Conservation (phyloP, 2,113 vertebrate genomes). For the Gasterosteus nipponicus region DNA sequence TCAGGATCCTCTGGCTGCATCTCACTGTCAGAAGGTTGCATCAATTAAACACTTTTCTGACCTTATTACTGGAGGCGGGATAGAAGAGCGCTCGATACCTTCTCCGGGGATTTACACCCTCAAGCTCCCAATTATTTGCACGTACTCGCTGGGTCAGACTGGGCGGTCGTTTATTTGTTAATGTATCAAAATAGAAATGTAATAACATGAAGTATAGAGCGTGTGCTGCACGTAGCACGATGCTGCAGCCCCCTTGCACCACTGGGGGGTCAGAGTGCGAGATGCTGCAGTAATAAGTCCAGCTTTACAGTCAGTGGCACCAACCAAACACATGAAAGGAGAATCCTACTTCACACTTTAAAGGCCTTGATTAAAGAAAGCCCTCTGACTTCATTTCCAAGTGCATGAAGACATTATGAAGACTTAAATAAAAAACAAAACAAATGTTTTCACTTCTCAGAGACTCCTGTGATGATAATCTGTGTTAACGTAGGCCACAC, state of each 20-base stretch:
- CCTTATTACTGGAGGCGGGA: slow-evolving; percentile 30
- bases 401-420: background rate
- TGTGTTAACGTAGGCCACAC: background rate
- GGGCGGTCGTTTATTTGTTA: slow-evolving; percentile 17
- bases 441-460: too few relatives aligned
- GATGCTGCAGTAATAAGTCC: slow-evolving; percentile 4
- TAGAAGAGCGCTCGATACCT: slow-evolving; percentile 15
- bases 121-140: slow-evolving; percentile 46
- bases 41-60: slow-evolving; percentile 55
- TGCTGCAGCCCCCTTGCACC: background rate
- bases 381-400: slow-evolving; percentile 41
- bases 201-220: background rate
- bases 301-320: slow-evolving; percentile 20
- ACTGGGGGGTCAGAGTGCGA: slow-evolving; percentile 22
- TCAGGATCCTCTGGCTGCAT: slow-evolving; percentile 12
- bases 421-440: background rate
- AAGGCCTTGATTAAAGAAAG: slow-evolving; percentile 54
- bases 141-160: background rate
- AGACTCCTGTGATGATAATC: background rate
- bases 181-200: background rate
- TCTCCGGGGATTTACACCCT: slow-evolving; percentile 31
- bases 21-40: slow-evolving; percentile 20
- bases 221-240: background rate
- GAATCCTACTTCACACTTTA: slow-evolving; percentile 34
- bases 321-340: slow-evolving; percentile 56